These are phyloP conservation scores for Aphelocoma californica DNA, from an alignment of 2,797 vertebrate species.

Conservation along the genomic window DNA sequence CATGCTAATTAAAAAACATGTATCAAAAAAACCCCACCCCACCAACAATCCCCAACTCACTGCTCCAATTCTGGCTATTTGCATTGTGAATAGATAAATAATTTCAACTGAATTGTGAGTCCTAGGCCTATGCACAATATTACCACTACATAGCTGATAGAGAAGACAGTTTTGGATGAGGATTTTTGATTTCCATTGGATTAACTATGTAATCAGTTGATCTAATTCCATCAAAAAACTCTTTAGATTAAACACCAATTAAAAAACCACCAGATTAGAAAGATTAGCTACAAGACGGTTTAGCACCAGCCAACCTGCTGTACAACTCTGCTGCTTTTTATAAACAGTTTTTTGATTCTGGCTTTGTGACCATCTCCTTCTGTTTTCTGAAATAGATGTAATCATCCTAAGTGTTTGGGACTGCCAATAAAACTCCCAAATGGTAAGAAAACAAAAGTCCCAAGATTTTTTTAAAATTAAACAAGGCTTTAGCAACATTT, in stretches of 20 bases:
- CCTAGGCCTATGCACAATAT: background rate
- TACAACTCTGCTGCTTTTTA: background rate
- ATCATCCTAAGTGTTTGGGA: background rate
- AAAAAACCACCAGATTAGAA: background rate
- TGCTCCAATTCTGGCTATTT: background rate
- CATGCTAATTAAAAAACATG: background rate
- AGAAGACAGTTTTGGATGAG: background rate
- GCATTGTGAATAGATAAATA: background rate
- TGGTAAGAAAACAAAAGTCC: background rate
- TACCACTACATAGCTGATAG: background rate
- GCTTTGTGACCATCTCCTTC: background rate
- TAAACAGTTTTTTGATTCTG: background rate
- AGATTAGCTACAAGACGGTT: background rate
- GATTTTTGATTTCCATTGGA: background rate
- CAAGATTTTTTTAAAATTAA: background rate
- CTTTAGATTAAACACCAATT: background rate
- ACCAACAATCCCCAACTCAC: background rate
- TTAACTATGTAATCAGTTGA: background rate
- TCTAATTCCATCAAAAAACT: background rate
- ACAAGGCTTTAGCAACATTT: background rate
- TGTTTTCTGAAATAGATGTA: background rate
- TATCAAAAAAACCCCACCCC: background rate
- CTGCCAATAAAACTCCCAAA: background rate
- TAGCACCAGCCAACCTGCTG: background rate
- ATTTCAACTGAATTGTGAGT: background rate